Percentiles rank a stretch among this genome's conserved stretches.
These are phyloP conservation scores for Bubo bubo DNA, from an alignment of 2,113 vertebrate genomes.

Conservation along the genomic window DNA sequence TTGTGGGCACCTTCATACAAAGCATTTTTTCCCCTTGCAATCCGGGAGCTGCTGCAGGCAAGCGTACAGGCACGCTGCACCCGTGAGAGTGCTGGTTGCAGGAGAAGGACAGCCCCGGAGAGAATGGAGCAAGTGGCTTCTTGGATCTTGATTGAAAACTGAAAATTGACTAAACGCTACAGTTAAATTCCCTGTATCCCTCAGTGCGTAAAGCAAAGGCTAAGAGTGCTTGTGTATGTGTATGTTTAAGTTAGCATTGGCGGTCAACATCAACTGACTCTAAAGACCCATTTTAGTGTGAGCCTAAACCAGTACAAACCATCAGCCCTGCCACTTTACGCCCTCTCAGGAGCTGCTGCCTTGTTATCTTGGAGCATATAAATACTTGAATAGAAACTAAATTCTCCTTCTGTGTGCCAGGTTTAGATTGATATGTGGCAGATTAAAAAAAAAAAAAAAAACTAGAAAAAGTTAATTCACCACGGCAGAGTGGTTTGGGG, in stretches of 20 bases:
- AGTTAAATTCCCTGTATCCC: background rate
- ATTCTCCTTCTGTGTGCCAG: rapidly evolving
- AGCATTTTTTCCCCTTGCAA: background rate
- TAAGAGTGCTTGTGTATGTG: rapidly evolving
- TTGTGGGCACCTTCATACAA: background rate
- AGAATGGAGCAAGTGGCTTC: rapidly evolving
- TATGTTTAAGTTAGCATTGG: rapidly evolving
- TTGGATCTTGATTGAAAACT: background rate
- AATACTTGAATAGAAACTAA: background rate
- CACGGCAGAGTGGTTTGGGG: background rate
- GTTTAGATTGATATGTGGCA: background rate
- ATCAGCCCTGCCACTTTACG: background rate
- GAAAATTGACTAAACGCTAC: background rate
- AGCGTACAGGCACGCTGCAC: background rate
- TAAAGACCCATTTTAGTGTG: background rate
- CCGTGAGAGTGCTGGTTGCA: rapidly evolving
- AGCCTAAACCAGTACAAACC: background rate
- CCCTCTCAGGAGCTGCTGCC: background rate
- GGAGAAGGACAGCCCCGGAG: background rate
- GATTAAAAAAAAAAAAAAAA: background rate
- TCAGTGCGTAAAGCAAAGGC: background rate
- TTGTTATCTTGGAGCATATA: background rate
- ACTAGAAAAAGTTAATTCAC: background rate
- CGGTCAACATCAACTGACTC: too few species aligned
- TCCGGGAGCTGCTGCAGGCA: rapidly evolving